These are phyloP conservation scores for Adelognathus sp. DNA, from an alignment of 2,888 invertebrate genomes.

Conservation along the genomic window DNA sequence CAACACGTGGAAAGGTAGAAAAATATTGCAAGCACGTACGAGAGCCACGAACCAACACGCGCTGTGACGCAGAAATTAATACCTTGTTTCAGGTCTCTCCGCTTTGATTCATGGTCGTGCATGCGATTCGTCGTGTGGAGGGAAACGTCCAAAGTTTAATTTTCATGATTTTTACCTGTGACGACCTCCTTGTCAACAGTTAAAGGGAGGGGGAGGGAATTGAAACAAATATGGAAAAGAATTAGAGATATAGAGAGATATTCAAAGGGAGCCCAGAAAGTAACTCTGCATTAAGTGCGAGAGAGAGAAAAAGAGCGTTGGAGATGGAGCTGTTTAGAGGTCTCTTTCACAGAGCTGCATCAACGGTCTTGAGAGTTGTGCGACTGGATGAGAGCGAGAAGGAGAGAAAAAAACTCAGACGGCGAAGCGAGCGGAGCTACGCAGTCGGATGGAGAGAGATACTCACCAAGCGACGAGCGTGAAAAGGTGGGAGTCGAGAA, in stretches of 20 bases:
- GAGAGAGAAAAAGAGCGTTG: conserved; percentile 23
- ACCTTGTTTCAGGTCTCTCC: background rate
- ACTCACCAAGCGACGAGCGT: background rate
- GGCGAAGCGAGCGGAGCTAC: conserved; percentile 21
- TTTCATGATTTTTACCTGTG: conserved; percentile 7
- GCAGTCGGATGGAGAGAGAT: background rate
- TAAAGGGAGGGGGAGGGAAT: conserved; percentile 3
- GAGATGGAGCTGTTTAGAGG: too few species aligned
- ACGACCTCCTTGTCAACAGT: conserved; percentile 15
- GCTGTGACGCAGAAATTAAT: conserved; percentile 1
- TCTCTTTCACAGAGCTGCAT: conserved; percentile 46
- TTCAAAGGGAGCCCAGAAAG: conserved; percentile 11
- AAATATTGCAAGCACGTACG: background rate
- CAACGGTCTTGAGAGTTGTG: conserved; percentile 58
- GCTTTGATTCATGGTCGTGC: background rate
- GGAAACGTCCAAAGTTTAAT: conserved; percentile 8
- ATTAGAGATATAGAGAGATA: conserved; percentile 21
- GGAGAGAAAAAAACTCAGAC: conserved; percentile 38
- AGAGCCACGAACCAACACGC: background rate
- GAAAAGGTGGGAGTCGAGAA: conserved; percentile 19
- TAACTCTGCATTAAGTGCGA: background rate
- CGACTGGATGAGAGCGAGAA: conserved; percentile 48
- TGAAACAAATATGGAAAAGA: background rate
- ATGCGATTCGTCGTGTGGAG: background rate
- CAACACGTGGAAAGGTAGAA: background rate